Evolutionary conservation across 2,888 invertebrate species (phyloP), one percentile per base, ranked within the genome.

Genomic region (Apantesis nais): DNA sequence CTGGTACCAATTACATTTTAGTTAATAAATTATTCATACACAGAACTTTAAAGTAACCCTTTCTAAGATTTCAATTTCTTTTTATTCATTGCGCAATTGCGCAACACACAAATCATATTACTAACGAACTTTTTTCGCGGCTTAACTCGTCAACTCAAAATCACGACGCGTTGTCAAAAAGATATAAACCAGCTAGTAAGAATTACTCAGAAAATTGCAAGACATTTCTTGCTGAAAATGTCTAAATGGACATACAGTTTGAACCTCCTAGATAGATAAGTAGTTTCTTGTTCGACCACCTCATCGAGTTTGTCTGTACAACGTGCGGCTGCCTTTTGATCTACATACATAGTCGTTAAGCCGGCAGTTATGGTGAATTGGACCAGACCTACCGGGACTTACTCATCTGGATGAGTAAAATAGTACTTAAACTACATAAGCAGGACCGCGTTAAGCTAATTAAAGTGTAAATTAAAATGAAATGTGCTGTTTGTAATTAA

Each of bases 301-400:
- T 67, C 44, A 67, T 67, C 67, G 61, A 61, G 16, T 34, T 41
- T 7, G 39, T 44, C 31, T 25, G 11, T 25, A 29, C 48, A 55
- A 37, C 34, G 31, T 14, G 67, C 67, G 67, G 66, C 61, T 31
- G 8, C n/a, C 58, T 58, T 61, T 67, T 67, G 44, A 67, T 67
- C 61, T 58, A 37, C 58, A 16, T 41, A 44, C 31, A 34, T 44
- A 61, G 29, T 58, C 25, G 66, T 66, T 66, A 66, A 41, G 14
- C 14, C 41, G 16, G 41, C 44, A 44, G 60, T 67, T 44, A 67
- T 61, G 31, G 31, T 44, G 11, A 60, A 7, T 22, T 44, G 44
- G 60, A 41, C 60, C 12, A 41, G 34, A 60, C 58, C 39, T 41
- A 66, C 55, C 60, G 60, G 67, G 67, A 67, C 41, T 39, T 34